Conservation (phyloP, 2,113 vertebrate species). For the Morone saxatilis region DNA sequence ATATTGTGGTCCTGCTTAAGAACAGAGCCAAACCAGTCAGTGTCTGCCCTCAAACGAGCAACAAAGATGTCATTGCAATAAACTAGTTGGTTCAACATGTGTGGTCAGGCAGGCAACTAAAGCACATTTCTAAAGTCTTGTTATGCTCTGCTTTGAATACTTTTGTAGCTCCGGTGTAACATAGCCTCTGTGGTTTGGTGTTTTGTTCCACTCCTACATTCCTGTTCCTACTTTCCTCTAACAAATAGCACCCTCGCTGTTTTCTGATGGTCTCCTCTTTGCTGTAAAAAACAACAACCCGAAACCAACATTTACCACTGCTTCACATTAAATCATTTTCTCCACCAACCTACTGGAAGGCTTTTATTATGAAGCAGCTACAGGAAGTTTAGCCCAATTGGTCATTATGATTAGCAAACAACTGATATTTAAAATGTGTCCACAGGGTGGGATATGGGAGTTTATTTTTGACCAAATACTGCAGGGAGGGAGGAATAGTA, state of each 20-base stretch:
- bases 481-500: not conserved
- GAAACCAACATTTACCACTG: constrained; percentile 9
- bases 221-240: constrained; percentile 47
- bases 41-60: constrained; percentile 56
- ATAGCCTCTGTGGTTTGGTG: constrained; percentile 41
- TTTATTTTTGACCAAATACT: not conserved
- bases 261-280: constrained; percentile 35
- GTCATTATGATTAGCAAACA: not conserved
- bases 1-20: constrained; percentile 38
- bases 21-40: constrained; percentile 39
- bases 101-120: constrained; percentile 28
- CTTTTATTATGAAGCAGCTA: constrained; percentile 2
- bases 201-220: constrained; percentile 64
- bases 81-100: constrained; percentile 49
- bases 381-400: not conserved
- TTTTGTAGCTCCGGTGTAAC: constrained; percentile 34
- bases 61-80: constrained; percentile 59
- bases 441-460: not conserved
- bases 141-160: constrained; percentile 32
- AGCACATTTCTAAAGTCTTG: constrained; percentile 28
- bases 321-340: constrained; percentile 6
- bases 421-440: not conserved
- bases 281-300: not conserved
- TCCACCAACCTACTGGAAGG: not conserved
- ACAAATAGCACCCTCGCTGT: constrained; percentile 22